A percentile compares a stretch with the other conserved stretches of the same genome.
Evolutionary conservation across 2,113 vertebrate species (phyloP).

Genomic region (Atherinomorus stipes): DNA sequence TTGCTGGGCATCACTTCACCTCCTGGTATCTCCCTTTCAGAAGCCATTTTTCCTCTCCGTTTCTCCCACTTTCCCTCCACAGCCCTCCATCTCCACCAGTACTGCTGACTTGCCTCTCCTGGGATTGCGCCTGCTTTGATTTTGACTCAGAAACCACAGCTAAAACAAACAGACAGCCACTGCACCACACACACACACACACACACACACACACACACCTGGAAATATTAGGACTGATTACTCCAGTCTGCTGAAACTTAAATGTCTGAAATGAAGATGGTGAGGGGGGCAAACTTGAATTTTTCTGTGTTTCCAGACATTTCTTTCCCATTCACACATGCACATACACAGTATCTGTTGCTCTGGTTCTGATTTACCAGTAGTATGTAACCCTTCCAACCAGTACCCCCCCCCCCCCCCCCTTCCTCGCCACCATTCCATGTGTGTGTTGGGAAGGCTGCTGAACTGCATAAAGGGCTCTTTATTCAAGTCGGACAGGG

Average conservation of each 20-base stretch:
- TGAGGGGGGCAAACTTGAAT: slow-evolving; percentile 48
- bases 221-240: slow-evolving; percentile 58
- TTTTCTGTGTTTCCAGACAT: slow-evolving; percentile 21
- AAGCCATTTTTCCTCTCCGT: slow-evolving; percentile 31
- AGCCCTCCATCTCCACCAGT: slow-evolving; percentile 46
- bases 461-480: slow-evolving; percentile 83
- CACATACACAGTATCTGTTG: slow-evolving; percentile 22
- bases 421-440: slow-evolving; percentile 1
- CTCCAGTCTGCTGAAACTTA: slow-evolving; percentile 32
- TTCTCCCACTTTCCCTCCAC: slow-evolving; percentile 35
- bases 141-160: slow-evolving; percentile 80
- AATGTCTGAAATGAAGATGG: slow-evolving; percentile 48
- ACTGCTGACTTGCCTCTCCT: slow-evolving; percentile 79
- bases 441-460: slow-evolving; percentile 56
- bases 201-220: slow-evolving; percentile 46
- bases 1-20: neutral
- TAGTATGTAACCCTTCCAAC: slow-evolving; percentile 64
- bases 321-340: neutral
- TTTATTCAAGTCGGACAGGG: slow-evolving; percentile 85
- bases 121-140: slow-evolving; percentile 78
- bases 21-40: slow-evolving; percentile 2
- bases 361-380: slow-evolving; percentile 83
- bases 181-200: slow-evolving; percentile 34
- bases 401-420: slow-evolving; percentile 21
- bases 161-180: slow-evolving; percentile 80